Base-by-base conservation (phyloP, 2,888 invertebrate species). In the Lacanobia oleracea region DNA sequence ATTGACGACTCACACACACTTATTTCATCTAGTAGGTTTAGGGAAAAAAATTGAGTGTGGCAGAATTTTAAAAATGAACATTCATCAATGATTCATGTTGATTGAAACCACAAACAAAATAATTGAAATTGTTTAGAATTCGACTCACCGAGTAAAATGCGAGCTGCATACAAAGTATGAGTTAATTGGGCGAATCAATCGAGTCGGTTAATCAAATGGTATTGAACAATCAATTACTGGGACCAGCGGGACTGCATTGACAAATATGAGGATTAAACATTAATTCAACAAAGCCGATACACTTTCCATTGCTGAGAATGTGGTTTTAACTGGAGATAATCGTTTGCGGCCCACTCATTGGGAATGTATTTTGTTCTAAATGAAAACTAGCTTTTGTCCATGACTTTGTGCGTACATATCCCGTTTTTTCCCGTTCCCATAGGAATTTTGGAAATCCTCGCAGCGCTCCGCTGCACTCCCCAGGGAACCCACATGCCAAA, bases 51-150 rank as follows among this genome's bases (percentile, higher is more conserved):
- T 27, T 3, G 3, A 27, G 1, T 27, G 3, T 27, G 27, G 27
- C 27, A 27, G 27, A 27, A 27, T 27, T 27, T 3, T 16, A 33
- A 40, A 40, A 40, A 8, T 23, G 14, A 48, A 27, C 4, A 23
- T 45, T 21, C 10, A 59, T 14, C 27, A 23, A 4, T 12, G 7
- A 23, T 21, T n/a, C 23, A 27, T 8, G 43, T 53, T 60, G n/a
- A 63, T 63, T 79, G 1, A 27, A 40, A 62, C 48, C 0, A 40
- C 40, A 62, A 76, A 81, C 48, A 53, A 51, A 66, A 50, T 61
- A 27, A 64, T 21, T 4, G 1, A 8, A 37, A 9, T 21, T 12
- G 60, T 64, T 81, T 81, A 67, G 77, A 67, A 76, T 77, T 65
- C 75, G 53, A 16, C 9, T 62, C 51, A 18, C 45, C 10, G 16